Evolutionary conservation across 2,113 vertebrate species (phyloP).

Genomic region (Bambusicola thoracicus): DNA sequence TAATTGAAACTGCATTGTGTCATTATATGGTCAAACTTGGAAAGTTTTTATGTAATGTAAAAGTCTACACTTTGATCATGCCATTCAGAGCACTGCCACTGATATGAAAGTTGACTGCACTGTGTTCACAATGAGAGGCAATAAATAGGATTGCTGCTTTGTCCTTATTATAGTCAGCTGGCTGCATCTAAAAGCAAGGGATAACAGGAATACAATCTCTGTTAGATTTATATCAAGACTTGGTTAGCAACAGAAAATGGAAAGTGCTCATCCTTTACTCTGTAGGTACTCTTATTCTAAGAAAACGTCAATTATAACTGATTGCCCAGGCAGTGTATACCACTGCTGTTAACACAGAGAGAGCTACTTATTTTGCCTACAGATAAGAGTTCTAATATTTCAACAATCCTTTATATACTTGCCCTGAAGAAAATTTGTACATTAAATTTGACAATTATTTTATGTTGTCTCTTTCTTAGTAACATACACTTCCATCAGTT

Average conservation of each 20-base stretch:
- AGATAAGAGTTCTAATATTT: slow-evolving; percentile 25
- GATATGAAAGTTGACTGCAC: neutral
- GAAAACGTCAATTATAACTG: slow-evolving; percentile 61
- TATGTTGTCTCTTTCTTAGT: neutral
- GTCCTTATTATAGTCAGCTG: neutral
- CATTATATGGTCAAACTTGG: neutral
- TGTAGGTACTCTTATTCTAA: neutral
- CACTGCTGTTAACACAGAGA: neutral
- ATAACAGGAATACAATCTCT: neutral
- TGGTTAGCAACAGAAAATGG: slow-evolving; percentile 29
- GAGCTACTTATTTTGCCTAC: neutral
- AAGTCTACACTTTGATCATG: neutral
- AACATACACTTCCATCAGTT: neutral
- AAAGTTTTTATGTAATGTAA: neutral
- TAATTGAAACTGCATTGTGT: neutral
- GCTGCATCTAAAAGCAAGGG: slow-evolving; percentile 1
- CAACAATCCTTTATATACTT: neutral
- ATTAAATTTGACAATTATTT: neutral
- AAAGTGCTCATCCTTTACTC: slow-evolving; percentile 25
- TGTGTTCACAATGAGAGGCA: neutral
- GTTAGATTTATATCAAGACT: slow-evolving; percentile 22
- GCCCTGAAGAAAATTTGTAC: neutral
- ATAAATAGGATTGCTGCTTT: neutral
- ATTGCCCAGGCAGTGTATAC: neutral
- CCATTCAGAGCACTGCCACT: neutral